Percentiles rank a stretch among this genome's conserved stretches.
Evolutionary conservation across 2,888 invertebrate genomes (phyloP).

Genomic region (Amiota mariae): DNA sequence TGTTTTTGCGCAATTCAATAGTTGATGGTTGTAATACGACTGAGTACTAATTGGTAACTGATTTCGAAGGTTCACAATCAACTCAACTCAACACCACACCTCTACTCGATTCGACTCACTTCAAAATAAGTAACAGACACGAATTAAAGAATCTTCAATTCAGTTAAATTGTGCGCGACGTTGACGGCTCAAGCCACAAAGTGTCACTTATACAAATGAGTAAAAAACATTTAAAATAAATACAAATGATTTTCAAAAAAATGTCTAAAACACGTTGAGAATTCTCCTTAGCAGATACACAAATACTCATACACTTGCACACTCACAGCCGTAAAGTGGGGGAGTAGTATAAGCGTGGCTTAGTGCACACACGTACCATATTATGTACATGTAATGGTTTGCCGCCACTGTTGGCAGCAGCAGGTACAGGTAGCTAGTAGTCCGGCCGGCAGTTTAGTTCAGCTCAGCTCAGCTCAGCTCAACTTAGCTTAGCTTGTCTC

Average conservation of each 20-base stretch:
- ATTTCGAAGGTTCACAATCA: slow-evolving; percentile 64
- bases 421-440: slow-evolving; percentile 54
- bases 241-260: slow-evolving; percentile 41
- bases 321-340: slow-evolving; percentile 53
- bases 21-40: slow-evolving; percentile 60
- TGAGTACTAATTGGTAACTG: slow-evolving; percentile 73
- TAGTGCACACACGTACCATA: slow-evolving; percentile 20
- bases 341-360: slow-evolving; percentile 53
- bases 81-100: slow-evolving; percentile 72
- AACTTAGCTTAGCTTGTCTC: slow-evolving; percentile 29
- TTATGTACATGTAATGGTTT: slow-evolving; percentile 26
- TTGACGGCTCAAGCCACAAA: neutral
- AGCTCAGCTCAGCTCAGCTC: neutral
- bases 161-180: slow-evolving; percentile 42
- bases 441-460: neutral
- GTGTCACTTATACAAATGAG: slow-evolving; percentile 4
- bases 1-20: neutral
- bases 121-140: slow-evolving; percentile 45
- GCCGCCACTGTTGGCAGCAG: neutral
- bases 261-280: slow-evolving; percentile 59
- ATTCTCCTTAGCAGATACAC: slow-evolving; percentile 36
- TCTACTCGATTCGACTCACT: slow-evolving; percentile 42
- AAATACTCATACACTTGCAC: slow-evolving; percentile 36
- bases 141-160: slow-evolving; percentile 64
- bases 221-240: slow-evolving; percentile 26